Evolutionary conservation across 2,888 invertebrate species (phyloP).

Genomic region (Clostera curtula): DNA sequence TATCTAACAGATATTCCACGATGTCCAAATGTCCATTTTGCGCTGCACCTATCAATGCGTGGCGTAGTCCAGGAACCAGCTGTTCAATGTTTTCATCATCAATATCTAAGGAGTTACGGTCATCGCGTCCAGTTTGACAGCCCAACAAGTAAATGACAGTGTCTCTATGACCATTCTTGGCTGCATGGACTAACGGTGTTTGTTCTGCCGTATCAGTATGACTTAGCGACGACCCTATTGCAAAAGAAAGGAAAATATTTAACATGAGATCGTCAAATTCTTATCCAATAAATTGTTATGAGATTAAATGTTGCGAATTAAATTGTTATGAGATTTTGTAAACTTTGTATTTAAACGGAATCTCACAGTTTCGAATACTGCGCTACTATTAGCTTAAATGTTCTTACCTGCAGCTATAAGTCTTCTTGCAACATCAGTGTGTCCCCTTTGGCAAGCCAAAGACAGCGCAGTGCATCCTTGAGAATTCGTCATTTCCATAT

Average conservation of each 20-base stretch:
- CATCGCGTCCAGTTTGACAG: slow-evolving; percentile 75
- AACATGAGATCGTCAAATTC: slow-evolving; percentile 1
- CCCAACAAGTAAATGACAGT: slow-evolving; percentile 92
- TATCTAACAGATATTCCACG: slow-evolving; percentile 91
- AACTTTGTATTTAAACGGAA: no score
- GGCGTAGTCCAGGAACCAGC: slow-evolving; percentile 87
- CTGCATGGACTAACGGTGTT: slow-evolving; percentile 93
- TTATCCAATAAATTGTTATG: no score
- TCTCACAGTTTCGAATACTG: no score
- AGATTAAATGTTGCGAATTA: no score
- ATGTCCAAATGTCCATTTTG: slow-evolving; percentile 91
- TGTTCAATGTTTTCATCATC: slow-evolving; percentile 76
- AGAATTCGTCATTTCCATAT: slow-evolving; percentile 88
- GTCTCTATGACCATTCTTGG: slow-evolving; percentile 89
- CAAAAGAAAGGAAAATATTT: slow-evolving; percentile 7
- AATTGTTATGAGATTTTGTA: no score
- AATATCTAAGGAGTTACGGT: slow-evolving; percentile 78
- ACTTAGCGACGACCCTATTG: slow-evolving; percentile 81
- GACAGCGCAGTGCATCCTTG: slow-evolving; percentile 92
- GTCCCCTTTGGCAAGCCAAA: slow-evolving; percentile 90
- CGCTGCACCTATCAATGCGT: slow-evolving; percentile 91
- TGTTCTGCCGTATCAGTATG: slow-evolving; percentile 88
- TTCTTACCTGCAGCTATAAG: slow-evolving; percentile 79
- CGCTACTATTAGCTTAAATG: not conserved
- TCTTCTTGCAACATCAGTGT: slow-evolving; percentile 87